Evolutionary conservation across 35 echinoderm and acorn worm genomes (phyloP).

Genomic region (Anneissia japonica): DNA sequence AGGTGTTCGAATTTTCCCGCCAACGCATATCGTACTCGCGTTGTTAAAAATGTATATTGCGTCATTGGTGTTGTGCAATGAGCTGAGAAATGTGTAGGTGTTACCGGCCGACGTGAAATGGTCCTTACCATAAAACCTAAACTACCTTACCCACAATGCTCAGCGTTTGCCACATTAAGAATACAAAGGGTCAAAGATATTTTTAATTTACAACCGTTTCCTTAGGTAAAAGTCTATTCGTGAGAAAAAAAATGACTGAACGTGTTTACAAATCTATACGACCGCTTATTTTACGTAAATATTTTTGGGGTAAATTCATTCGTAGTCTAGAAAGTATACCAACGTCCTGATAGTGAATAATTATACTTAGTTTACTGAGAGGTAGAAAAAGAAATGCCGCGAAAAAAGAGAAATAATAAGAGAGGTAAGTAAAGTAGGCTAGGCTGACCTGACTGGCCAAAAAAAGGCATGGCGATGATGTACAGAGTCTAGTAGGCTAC

Average conservation of each 20-base stretch:
- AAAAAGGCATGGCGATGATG: neutral
- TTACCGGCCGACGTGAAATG: neutral
- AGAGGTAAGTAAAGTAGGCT: neutral
- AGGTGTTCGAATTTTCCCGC: neutral
- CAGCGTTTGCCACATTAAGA: neutral
- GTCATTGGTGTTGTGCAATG: neutral
- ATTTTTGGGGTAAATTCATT: neutral
- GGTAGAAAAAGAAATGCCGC: neutral
- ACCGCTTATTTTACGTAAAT: slow-evolving; percentile 1
- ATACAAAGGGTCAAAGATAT: neutral
- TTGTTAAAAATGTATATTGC: neutral
- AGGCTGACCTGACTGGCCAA: neutral
- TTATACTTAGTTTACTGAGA: neutral
- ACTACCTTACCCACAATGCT: neutral
- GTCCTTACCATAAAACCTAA: neutral
- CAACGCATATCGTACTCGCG: neutral
- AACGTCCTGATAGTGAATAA: neutral
- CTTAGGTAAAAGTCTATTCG: neutral
- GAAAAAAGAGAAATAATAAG: neutral
- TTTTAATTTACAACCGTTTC: neutral
- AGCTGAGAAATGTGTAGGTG: neutral
- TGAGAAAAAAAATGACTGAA: neutral
- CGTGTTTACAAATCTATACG: neutral
- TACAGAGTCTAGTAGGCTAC: too few species aligned
- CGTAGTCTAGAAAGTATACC: neutral